A percentile compares a stretch with the other conserved stretches of the same genome.
phyloP scores from a whole-genome alignment of 2,797 vertebrate species.

The Artibeus jamaicensis region DNA sequence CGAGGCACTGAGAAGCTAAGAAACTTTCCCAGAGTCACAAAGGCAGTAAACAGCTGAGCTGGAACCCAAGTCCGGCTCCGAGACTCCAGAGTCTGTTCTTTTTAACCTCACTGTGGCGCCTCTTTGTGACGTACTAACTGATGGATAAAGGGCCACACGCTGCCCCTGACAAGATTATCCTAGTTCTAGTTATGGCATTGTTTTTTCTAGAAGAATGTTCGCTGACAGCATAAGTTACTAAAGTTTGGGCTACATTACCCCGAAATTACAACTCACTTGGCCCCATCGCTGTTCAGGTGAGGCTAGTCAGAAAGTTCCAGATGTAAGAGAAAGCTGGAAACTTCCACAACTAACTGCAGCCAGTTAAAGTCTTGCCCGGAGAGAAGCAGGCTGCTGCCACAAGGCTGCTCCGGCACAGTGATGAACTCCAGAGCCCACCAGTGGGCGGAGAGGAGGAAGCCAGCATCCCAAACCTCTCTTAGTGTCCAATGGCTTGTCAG shows the following conservation, averaged over 20 bases:
- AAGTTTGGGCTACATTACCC: neutral
- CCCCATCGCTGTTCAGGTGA: neutral
- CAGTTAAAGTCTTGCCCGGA: neutral
- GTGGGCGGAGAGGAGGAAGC: neutral
- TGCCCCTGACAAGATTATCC: neutral
- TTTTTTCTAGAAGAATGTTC: slow-evolving; percentile 28
- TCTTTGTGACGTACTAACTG: neutral
- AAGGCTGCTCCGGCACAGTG: neutral
- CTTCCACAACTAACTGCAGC: neutral
- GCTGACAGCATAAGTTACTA: neutral
- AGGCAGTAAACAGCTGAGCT: neutral
- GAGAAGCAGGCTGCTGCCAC: neutral
- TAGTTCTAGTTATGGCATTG: neutral
- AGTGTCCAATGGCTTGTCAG: neutral
- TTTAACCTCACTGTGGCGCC: neutral
- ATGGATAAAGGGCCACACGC: neutral
- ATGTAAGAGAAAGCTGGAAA: neutral
- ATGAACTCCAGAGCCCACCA: neutral
- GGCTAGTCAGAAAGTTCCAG: neutral
- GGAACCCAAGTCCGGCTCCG: neutral
- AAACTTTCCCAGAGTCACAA: neutral
- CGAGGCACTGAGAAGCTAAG: neutral
- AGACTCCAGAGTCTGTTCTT: neutral
- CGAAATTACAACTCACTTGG: slow-evolving; percentile 3
- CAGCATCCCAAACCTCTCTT: neutral